These are phyloP conservation scores for Danio rerio DNA, from an alignment of 2,113 vertebrate species.

Conservation along the genomic window GRCz12tu NC_133195.1:20661001-20661500, in stretches of 20 bases:
- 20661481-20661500: conserved; percentile 68
- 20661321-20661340: conserved; percentile 76
- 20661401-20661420: conserved; percentile 67
- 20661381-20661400: conserved; percentile 77
- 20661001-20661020: conserved; percentile 44
- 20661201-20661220: conserved; percentile 65
- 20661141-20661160: conserved; percentile 70
- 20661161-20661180: conserved; percentile 76
- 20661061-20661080: conserved; percentile 65
- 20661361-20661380: conserved; percentile 72
- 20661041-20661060: conserved; percentile 66
- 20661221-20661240: conserved; percentile 66
- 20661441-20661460: conserved; percentile 74
- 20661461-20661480: conserved; percentile 67
- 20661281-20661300: conserved; percentile 68
- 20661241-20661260: conserved; percentile 68
- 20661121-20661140: conserved; percentile 62
- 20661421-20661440: conserved; percentile 68
- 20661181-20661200: conserved; percentile 76
- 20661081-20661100: conserved; percentile 63
- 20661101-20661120: conserved; percentile 58
- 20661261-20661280: conserved; percentile 75
- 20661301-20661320: conserved; percentile 71
- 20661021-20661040: conserved; percentile 59
- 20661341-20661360: conserved; percentile 69